Base-by-base conservation (phyloP, 1,140 invertebrate species). In the Potamilus streckersoni region DNA sequence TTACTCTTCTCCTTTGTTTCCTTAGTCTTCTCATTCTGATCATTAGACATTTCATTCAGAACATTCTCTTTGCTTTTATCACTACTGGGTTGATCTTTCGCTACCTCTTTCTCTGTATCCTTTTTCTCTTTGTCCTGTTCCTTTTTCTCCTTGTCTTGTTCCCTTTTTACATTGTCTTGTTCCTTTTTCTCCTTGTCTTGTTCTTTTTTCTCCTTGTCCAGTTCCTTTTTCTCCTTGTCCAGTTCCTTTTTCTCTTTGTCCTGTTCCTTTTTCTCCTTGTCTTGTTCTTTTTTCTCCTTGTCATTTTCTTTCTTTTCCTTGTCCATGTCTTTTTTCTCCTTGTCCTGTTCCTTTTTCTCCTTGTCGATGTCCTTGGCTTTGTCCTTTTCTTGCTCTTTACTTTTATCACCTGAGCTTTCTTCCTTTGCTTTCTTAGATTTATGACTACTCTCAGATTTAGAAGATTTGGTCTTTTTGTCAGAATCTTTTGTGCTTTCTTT, bases 381-480 rank as follows among this genome's bases (percentile, higher is more conserved):
- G 66, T 79, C 73, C 61, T 70, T 71, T 8, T 79, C 79, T 86
- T 69, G 90, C 85, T 59, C 87, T 83, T 20, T 80, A 72, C 38
- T 85, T 61, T 55, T 57, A 16, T 83, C 79, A 23, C 13, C 67
- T 60, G 62, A 38, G 55, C 49, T 70, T 58, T 74, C 61, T 19
- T 75, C 70, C 55, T 79, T 80, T 60, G 38, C 17, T 27, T 80
- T 91, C 91, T 81, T 76, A 78, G 62, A 57, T 82, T 80, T 70
- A 76, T 79, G 38, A 49, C 76, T 76, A 71, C 49, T 73, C 27
- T 83, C 80, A 58, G 78, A 73, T 58, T 80, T 78, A 23, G 79
- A 76, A 64, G 23, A 31, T 59, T 79, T 80, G 38, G 6, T 49
- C 15, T 83, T 80, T 73, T 79, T 80, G 56, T 76, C 78, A 60